Percentiles rank a stretch among this genome's conserved stretches.
Conservation (phyloP, 2,888 invertebrate genomes). For the Drosophila monieri region DNA sequence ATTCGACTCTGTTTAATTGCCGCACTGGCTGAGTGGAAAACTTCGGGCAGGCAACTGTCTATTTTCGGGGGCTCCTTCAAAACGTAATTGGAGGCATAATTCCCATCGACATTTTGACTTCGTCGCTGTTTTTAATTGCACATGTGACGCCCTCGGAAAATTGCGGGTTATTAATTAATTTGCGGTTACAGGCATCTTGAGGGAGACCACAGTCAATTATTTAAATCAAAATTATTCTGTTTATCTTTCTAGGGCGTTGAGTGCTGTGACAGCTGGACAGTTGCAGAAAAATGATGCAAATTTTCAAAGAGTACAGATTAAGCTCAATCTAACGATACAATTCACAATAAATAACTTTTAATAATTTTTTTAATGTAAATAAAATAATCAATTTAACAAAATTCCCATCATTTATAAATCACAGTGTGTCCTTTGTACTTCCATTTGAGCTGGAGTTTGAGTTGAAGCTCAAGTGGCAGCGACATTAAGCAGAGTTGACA, state of each 20-base stretch:
- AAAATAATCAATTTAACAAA: too few species aligned
- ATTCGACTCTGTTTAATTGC: conserved; percentile 61
- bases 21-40: conserved; percentile 25
- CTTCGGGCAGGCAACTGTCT: conserved; percentile 50
- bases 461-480: conserved; percentile 30
- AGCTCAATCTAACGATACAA: too few species aligned
- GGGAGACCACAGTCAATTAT: conserved; percentile 48
- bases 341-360: too few species aligned
- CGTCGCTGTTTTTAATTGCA: conserved; percentile 65
- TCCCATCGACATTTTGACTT: conserved; percentile 46
- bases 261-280: conserved; percentile 39
- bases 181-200: conserved; percentile 45
- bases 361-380: too few species aligned
- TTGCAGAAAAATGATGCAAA: not conserved
- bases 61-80: conserved; percentile 42
- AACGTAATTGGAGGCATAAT: conserved; percentile 56
- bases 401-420: not conserved
- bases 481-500: conserved; percentile 52
- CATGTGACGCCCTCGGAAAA: conserved; percentile 14
- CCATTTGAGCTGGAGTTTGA: conserved; percentile 33
- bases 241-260: conserved; percentile 33
- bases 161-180: conserved; percentile 59
- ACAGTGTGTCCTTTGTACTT: conserved; percentile 30
- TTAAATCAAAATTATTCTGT: conserved; percentile 41
- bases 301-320: not conserved